Evolutionary conservation across 2,113 vertebrate species (phyloP).

Genomic region (Echinops telfairi): DNA sequence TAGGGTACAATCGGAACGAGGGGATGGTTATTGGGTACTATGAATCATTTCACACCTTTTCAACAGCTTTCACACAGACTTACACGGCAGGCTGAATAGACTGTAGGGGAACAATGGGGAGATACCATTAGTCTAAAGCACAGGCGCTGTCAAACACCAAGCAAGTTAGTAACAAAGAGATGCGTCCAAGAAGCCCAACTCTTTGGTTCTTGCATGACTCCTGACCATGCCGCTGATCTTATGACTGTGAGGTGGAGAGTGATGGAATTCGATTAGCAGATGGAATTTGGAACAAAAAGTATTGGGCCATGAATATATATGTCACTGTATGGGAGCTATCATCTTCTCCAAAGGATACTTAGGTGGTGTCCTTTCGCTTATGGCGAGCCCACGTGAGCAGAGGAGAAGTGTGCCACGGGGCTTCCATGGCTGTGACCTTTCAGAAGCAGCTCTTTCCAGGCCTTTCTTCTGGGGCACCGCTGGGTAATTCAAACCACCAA

Average conservation of each 20-base stretch:
- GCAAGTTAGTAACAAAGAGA: slow-evolving; percentile 78
- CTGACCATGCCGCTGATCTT: background rate
- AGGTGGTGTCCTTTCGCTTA: background rate
- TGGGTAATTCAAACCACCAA: background rate
- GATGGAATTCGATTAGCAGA: background rate
- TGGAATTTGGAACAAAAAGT: slow-evolving; percentile 19
- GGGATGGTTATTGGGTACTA: background rate
- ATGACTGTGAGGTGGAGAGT: rapidly evolving
- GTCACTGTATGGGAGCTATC: background rate
- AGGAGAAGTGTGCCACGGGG: background rate
- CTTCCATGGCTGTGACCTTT: background rate
- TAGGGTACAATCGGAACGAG: background rate
- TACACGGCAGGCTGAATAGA: slow-evolving; percentile 67
- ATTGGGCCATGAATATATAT: background rate
- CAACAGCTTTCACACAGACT: slow-evolving; percentile 76
- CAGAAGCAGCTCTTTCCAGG: background rate
- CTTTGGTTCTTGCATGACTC: background rate
- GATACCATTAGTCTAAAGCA: slow-evolving; percentile 69
- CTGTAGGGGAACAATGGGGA: slow-evolving; percentile 55
- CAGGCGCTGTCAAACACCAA: slow-evolving; percentile 60
- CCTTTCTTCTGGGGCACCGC: background rate
- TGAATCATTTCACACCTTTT: slow-evolving; percentile 59
- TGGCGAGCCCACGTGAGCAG: background rate
- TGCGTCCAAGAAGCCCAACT: background rate
- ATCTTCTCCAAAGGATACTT: background rate